Percentiles rank a stretch among this genome's conserved stretches.
phyloP scores from a whole-genome alignment of 2,113 vertebrate genomes.

The Phasianus colchicus region DNA sequence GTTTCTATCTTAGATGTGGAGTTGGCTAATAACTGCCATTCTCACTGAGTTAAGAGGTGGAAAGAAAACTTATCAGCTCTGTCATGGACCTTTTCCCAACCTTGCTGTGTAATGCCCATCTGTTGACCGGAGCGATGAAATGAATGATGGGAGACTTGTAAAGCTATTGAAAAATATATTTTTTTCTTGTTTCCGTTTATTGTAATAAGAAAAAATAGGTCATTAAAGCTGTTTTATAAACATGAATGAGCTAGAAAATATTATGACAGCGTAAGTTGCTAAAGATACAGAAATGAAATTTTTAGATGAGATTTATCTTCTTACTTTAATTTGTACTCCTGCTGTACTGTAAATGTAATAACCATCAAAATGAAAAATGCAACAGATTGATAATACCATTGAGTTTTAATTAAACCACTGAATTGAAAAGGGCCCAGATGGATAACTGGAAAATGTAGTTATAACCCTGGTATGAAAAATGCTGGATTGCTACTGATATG shows the following conservation, averaged over 20 bases:
- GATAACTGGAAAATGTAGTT: constrained; percentile 84
- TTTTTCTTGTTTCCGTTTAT: constrained; percentile 54
- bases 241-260: constrained; percentile 76
- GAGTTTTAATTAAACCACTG: constrained; percentile 87
- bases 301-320: constrained; percentile 79
- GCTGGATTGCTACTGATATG: constrained; percentile 71
- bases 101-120: constrained; percentile 45
- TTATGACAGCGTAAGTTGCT: constrained; percentile 74
- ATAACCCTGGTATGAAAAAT: constrained; percentile 81
- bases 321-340: constrained; percentile 83
- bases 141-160: constrained; percentile 35
- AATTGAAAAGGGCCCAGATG: constrained; percentile 87
- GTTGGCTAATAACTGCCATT: background rate
- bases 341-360: constrained; percentile 85
- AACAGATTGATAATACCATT: constrained; percentile 88
- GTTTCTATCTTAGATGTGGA: background rate
- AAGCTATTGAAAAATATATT: constrained; percentile 39
- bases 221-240: constrained; percentile 75
- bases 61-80: background rate
- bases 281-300: constrained; percentile 80
- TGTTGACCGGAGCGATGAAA: constrained; percentile 44
- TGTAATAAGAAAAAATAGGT: constrained; percentile 70
- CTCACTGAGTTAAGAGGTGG: background rate
- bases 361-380: constrained; percentile 86
- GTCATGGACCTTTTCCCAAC: constrained; percentile 2